Evolutionary conservation across 2,888 invertebrate genomes (phyloP).

Genomic region (Ashinkailepas kermadecensis): DNA sequence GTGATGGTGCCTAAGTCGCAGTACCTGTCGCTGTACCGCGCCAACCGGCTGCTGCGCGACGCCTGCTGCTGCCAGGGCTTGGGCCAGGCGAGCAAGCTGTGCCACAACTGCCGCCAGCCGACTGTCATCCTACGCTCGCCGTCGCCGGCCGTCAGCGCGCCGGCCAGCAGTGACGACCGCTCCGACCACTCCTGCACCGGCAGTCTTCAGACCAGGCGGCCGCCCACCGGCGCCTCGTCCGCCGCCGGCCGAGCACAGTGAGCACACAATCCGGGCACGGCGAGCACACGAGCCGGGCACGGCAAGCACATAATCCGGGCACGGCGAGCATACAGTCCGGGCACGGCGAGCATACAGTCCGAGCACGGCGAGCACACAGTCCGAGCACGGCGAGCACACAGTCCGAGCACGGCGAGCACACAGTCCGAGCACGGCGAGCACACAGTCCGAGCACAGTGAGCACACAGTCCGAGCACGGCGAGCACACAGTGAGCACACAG

Average conservation of each 20-base stretch:
- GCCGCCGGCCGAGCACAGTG: neutral
- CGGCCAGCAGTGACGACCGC: neutral
- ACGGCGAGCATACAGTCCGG: no score
- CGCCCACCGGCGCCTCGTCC: neutral
- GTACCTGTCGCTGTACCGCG: constrained; percentile 19
- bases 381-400: no score
- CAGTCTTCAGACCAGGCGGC: neutral
- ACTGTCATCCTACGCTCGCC: neutral
- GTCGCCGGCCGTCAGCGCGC: neutral
- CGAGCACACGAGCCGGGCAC: no score
- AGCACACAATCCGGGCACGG: neutral
- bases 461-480: no score
- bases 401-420: no score
- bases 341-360: no score
- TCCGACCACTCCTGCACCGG: neutral
- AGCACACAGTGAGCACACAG: no score
- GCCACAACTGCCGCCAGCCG: constrained; percentile 8
- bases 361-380: no score
- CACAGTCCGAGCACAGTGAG: no score
- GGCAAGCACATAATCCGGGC: no score
- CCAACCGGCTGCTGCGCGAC: constrained; percentile 20
- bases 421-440: no score
- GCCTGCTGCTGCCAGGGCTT: constrained; percentile 18
- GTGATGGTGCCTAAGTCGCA: constrained; percentile 19
- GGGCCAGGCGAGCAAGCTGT: neutral